Evolutionary conservation across 2,888 invertebrate genomes (phyloP), one percentile per base, ranked within the genome.

Genomic region (Tridacna gigas): DNA sequence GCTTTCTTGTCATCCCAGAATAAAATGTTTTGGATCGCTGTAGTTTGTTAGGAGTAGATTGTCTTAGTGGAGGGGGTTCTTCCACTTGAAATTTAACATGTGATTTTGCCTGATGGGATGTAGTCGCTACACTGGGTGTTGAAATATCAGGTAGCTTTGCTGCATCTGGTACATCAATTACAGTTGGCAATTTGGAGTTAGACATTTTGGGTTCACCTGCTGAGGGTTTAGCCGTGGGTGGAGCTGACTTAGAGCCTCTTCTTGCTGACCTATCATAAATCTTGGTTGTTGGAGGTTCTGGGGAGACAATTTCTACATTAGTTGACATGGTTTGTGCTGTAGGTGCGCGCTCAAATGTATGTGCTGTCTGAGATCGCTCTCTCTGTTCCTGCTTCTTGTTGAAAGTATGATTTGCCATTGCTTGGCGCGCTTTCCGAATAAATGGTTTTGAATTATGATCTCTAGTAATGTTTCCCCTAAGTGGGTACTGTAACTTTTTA

Each of bases 361-460:
- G 74, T 15, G 84, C 77, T 37, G 79, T 82, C 13, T 81, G 83
- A 18, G 79, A 74, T 15, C 74, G 71, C 37, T 90, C 88, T 25
- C 82, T 66, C 77, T 79, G 60, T 80, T 89, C 88, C 15, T 84
- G 77, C 69, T 88, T 82, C 56, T 88, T 89, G 28, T 60, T 67
- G 9, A 79, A 56, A n/a, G 63, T 65, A 47, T 88, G 83, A 67
- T 88, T 79, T 15, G 71, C 77, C 80, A 93, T 86, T 13, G 90
- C 86, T 77, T 89, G 84, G 48, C 92, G 80, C 15, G 93, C 93
- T 77, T 87, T 88, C 26, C 89, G 88, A n/a, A 93, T 90, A 0
- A 86, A 83, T 47, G 93, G 92, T 15, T 92, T 92, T 13, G 89
- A 79, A 82, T 88, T 83, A 56, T 90, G 86, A 76, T 91, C 90